Percentiles rank a stretch among this genome's conserved stretches.
phyloP scores from a whole-genome alignment of 2,888 invertebrate genomes.

The Podabrus alpinus region DNA sequence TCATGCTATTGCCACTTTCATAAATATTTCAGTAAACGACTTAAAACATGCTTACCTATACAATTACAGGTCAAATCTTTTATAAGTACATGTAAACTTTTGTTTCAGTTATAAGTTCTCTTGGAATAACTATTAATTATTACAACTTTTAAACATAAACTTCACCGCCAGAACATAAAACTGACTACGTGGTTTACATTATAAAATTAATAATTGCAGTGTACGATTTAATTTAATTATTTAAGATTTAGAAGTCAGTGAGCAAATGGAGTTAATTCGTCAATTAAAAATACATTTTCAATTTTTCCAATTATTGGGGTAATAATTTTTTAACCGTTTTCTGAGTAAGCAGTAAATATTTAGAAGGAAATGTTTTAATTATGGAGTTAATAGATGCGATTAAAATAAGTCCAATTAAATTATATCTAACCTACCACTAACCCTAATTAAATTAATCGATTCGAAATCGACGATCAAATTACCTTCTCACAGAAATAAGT shows the following conservation, averaged over 20 bases:
- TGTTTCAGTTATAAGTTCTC: background rate
- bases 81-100: background rate
- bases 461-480: background rate
- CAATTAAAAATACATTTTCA: background rate
- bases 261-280: no score
- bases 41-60: conserved; percentile 11
- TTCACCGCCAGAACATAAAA: no score
- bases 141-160: background rate
- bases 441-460: background rate
- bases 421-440: background rate
- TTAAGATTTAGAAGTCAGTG: background rate
- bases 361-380: background rate
- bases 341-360: no score
- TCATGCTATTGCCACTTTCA: conserved; percentile 3
- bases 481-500: background rate
- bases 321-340: background rate
- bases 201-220: background rate
- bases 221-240: background rate
- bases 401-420: background rate
- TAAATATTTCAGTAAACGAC: conserved; percentile 11
- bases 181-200: background rate
- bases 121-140: background rate
- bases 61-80: conserved; percentile 14
- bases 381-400: background rate
- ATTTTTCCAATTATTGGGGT: background rate